Conservation (phyloP, 2,797 vertebrate genomes). For the Gymnothorax javanicus region DNA sequence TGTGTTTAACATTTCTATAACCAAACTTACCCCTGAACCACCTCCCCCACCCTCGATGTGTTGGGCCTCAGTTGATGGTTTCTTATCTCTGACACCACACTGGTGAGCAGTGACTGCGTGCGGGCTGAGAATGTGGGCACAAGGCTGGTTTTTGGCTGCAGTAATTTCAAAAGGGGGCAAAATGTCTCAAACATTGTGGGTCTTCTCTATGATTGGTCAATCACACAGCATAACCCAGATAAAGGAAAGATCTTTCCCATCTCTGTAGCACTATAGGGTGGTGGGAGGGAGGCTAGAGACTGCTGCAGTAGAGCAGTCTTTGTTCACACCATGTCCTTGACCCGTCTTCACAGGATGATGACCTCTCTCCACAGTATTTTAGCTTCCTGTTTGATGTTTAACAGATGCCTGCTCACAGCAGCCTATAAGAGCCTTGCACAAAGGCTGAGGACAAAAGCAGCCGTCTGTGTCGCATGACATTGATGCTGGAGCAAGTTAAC, state of each 20-base stretch:
- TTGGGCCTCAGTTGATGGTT: neutral
- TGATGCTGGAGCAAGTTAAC: neutral
- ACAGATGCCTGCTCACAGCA: neutral
- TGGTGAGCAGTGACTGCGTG: neutral
- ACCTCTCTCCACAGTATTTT: neutral
- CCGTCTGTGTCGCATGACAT: neutral
- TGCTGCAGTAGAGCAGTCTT: slow-evolving; percentile 17
- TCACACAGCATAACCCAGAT: neutral
- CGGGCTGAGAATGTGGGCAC: neutral
- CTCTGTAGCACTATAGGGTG: neutral
- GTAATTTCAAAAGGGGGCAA: neutral
- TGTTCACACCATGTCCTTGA: neutral
- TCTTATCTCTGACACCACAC: neutral
- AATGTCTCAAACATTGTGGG: neutral
- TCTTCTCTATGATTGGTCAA: neutral
- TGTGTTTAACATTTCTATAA: neutral
- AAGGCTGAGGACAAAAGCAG: neutral
- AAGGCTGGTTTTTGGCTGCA: neutral
- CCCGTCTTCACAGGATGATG: neutral
- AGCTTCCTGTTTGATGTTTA: neutral
- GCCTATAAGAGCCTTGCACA: neutral
- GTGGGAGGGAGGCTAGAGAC: neutral
- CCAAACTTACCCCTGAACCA: neutral
- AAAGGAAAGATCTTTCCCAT: neutral
- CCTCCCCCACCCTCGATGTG: neutral